Conservation (phyloP, 2,797 vertebrate genomes). For the Scyliorhinus canicula region DNA sequence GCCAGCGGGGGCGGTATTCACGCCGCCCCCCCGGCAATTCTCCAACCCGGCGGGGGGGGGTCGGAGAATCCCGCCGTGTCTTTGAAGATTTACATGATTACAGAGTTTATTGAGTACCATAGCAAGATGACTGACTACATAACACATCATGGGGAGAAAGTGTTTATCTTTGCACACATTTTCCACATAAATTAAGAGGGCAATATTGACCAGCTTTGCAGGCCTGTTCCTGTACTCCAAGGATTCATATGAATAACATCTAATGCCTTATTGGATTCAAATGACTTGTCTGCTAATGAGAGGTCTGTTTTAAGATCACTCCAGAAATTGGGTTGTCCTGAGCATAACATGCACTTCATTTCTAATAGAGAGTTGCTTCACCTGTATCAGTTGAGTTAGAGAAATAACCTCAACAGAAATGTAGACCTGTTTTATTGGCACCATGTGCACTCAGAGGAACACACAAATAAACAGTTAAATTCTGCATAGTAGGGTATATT, state of each 20-base stretch:
- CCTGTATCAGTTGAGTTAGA: not conserved
- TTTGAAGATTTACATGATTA: not conserved
- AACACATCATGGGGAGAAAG: not conserved
- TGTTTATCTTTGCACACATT: not conserved
- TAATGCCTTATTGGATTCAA: not conserved
- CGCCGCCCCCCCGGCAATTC: too few relatives aligned
- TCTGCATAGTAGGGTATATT: not conserved
- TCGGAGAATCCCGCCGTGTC: too few relatives aligned
- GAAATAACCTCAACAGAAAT: not conserved
- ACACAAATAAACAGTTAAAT: not conserved
- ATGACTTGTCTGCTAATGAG: not conserved
- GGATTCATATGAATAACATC: not conserved
- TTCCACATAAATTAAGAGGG: not conserved
- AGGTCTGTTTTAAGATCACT: too few relatives aligned
- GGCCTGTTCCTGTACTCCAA: not conserved
- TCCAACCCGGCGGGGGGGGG: too few relatives aligned
- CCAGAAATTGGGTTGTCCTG: not conserved
- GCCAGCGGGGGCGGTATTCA: too few relatives aligned
- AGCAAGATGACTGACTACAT: not conserved
- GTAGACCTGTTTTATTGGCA: not conserved
- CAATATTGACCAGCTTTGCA: not conserved
- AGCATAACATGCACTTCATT: not conserved
- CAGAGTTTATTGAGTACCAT: not conserved
- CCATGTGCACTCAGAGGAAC: not conserved
- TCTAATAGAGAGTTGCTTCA: not conserved